A percentile compares a stretch with the other conserved stretches of the same genome.
Conservation (phyloP, 2,797 vertebrate species). For the Mormyrus proboscirostris region DNA sequence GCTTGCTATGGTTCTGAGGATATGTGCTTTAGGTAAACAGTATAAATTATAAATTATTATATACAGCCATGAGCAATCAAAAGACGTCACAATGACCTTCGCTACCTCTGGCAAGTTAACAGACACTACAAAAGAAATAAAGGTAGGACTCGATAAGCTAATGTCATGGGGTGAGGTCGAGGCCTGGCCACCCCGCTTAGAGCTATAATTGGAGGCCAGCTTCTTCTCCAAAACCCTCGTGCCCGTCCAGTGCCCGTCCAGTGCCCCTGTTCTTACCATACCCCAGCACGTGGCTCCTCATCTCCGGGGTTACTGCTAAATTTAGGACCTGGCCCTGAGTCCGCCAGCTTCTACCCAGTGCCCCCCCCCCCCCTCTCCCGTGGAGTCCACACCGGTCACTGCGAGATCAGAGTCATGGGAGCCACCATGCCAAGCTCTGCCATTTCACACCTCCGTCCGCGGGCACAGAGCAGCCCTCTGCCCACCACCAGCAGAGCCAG, state of each 20-base stretch:
- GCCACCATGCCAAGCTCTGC: background rate
- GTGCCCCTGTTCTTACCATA: background rate
- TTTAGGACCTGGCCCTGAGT: background rate
- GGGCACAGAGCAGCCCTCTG: background rate
- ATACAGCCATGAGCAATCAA: background rate
- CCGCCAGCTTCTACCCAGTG: background rate
- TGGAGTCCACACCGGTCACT: background rate
- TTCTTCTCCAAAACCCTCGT: background rate
- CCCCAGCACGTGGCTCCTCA: background rate
- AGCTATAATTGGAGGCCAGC: background rate
- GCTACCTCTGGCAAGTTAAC: background rate
- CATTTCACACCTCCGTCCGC: background rate
- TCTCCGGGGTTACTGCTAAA: background rate
- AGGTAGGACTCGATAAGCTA: background rate
- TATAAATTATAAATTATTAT: too few relatives aligned
- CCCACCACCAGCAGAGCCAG: background rate
- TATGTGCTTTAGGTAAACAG: background rate
- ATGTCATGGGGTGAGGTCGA: background rate
- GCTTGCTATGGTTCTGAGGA: background rate
- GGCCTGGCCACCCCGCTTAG: background rate
- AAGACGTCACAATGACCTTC: background rate
- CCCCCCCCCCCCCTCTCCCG: too few relatives aligned
- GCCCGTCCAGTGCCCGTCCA: background rate
- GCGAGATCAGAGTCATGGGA: background rate
- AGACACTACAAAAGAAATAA: background rate